A percentile compares a stretch with the other conserved stretches of the same genome.
phyloP scores from a whole-genome alignment of 1,140 invertebrate genomes.

The Globodera rostochiensis region DNA sequence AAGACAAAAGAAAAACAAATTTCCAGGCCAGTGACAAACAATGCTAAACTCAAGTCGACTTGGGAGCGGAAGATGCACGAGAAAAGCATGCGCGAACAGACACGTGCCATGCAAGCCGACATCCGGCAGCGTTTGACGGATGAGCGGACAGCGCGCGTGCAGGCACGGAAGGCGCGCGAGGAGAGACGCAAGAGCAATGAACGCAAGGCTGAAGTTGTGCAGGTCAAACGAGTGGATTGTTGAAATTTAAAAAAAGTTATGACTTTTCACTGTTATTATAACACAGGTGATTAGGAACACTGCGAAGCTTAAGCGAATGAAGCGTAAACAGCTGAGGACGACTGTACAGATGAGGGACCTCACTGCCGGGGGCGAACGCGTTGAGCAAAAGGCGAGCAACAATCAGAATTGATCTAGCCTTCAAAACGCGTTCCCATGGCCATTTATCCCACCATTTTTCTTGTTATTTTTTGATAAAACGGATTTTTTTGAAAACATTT shows the following conservation, averaged over 20 bases:
- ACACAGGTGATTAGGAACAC: background rate
- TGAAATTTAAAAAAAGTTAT: background rate
- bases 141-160: background rate
- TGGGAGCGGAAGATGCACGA: background rate
- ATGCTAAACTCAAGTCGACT: background rate
- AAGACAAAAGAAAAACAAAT: too few relatives aligned
- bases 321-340: background rate
- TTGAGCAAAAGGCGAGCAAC: too few relatives aligned
- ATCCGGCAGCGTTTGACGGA: background rate
- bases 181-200: background rate
- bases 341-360: background rate
- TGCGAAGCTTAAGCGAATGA: background rate
- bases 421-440: too few relatives aligned
- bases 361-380: background rate
- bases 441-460: too few relatives aligned
- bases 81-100: background rate
- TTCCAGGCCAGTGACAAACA: background rate
- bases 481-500: too few relatives aligned
- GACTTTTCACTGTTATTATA: background rate
- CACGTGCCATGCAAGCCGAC: background rate
- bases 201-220: conserved; percentile 11
- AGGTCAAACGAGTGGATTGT: too few relatives aligned
- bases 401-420: too few relatives aligned
- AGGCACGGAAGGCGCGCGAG: background rate
- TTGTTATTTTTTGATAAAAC: too few relatives aligned